Conservation (phyloP, 2,797 vertebrate genomes). For the Oceanodroma leucorhoa region DNA sequence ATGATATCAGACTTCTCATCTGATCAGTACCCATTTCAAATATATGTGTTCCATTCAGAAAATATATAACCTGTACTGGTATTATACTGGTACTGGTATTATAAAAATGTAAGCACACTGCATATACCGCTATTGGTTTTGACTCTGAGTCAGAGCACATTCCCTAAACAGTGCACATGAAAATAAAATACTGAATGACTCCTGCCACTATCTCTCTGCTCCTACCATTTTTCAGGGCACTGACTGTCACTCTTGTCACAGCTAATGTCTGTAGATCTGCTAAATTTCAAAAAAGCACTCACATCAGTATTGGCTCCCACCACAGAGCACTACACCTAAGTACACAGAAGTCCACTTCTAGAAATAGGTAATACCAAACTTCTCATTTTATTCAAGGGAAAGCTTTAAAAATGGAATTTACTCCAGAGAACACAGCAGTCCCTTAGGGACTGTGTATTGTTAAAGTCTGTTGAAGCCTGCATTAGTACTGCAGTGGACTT, state of each 20-base stretch:
- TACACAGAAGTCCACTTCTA: not conserved
- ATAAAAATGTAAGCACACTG: rapidly evolving
- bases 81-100: not conserved
- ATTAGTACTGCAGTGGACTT: not conserved
- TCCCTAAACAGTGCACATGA: too few species aligned
- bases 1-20: not conserved
- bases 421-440: not conserved
- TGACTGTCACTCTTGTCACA: not conserved
- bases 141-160: not conserved
- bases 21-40: not conserved
- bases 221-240: not conserved
- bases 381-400: not conserved
- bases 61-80: not conserved
- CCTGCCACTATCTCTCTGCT: not conserved
- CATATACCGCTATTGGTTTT: rapidly evolving
- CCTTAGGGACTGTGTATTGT: not conserved
- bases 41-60: not conserved
- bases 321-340: not conserved
- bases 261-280: not conserved
- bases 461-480: not conserved
- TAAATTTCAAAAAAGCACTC: not conserved
- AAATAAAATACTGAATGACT: not conserved
- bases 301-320: not conserved
- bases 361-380: not conserved
- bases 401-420: not conserved